Evolutionary conservation across 2,888 invertebrate genomes (phyloP).

Genomic region (Saturnia pavonia): DNA sequence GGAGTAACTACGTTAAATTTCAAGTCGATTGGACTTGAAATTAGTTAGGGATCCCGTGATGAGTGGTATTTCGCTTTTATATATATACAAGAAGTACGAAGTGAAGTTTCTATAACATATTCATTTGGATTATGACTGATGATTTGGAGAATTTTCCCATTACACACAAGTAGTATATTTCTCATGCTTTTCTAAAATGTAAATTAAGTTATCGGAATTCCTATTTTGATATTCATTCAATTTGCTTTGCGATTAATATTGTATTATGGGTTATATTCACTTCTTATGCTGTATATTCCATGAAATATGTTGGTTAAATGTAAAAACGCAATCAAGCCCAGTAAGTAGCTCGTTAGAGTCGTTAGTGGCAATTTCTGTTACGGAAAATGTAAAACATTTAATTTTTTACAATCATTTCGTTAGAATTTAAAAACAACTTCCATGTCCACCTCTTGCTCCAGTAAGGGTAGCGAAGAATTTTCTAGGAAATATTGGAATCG

Average conservation of each 20-base stretch:
- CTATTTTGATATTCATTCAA: background rate
- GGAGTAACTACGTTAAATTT: too few species aligned
- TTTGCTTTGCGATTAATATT: background rate
- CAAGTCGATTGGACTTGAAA: too few species aligned
- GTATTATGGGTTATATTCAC: background rate
- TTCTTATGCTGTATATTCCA: constrained; percentile 15
- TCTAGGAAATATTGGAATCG: constrained; percentile 67
- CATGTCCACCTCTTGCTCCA: constrained; percentile 36
- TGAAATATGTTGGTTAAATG: constrained; percentile 23
- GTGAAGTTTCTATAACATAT: too few species aligned
- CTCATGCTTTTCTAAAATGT: background rate
- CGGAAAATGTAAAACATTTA: constrained; percentile 34
- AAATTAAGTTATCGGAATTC: background rate
- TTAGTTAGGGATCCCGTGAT: too few species aligned
- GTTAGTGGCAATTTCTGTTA: constrained; percentile 38
- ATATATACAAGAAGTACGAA: too few species aligned
- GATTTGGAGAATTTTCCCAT: too few species aligned
- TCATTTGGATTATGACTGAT: too few species aligned
- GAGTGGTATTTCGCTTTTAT: too few species aligned
- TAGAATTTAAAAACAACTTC: constrained; percentile 40
- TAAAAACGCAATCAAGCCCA: constrained; percentile 31
- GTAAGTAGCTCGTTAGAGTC: constrained; percentile 39
- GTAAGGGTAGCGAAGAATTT: constrained; percentile 50
- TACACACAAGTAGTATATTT: background rate
- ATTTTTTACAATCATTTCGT: constrained; percentile 41